Conservation (phyloP, 2,113 vertebrate species). For the Ctenomys sociabilis region DNA sequence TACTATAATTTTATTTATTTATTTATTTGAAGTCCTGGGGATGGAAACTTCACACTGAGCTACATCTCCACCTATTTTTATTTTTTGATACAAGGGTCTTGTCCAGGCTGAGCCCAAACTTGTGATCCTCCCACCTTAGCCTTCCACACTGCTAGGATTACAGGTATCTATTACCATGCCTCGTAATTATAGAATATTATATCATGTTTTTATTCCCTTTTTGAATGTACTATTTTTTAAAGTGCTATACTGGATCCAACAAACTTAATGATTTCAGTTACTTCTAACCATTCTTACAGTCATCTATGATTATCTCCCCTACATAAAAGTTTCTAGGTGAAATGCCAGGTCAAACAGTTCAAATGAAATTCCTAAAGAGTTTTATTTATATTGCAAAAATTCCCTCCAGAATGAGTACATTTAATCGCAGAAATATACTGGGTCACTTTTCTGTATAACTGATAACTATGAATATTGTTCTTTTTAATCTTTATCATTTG, state of each 20-base stretch:
- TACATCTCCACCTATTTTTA: background rate
- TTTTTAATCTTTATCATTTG: constrained; percentile 16
- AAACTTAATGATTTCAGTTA: constrained; percentile 44
- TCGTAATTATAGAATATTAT: background rate
- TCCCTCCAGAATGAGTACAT: background rate
- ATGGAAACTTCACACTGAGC: background rate
- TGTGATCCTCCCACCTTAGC: background rate
- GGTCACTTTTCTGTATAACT: background rate
- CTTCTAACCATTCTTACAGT: constrained; percentile 11
- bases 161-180: background rate
- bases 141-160: background rate
- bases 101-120: background rate
- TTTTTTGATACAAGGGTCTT: background rate
- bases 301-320: background rate
- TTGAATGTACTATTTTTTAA: constrained; percentile 28
- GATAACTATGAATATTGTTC: background rate
- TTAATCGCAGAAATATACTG: background rate
- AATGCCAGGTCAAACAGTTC: constrained; percentile 17
- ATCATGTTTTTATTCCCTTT: constrained; percentile 4
- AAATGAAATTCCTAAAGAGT: background rate
- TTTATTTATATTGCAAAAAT: constrained; percentile 37
- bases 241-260: background rate
- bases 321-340: background rate
- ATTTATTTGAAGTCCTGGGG: background rate
- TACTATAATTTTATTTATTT: background rate